Evolutionary conservation across 2,113 vertebrate species (phyloP).

Genomic region (Prolemur simus): DNA sequence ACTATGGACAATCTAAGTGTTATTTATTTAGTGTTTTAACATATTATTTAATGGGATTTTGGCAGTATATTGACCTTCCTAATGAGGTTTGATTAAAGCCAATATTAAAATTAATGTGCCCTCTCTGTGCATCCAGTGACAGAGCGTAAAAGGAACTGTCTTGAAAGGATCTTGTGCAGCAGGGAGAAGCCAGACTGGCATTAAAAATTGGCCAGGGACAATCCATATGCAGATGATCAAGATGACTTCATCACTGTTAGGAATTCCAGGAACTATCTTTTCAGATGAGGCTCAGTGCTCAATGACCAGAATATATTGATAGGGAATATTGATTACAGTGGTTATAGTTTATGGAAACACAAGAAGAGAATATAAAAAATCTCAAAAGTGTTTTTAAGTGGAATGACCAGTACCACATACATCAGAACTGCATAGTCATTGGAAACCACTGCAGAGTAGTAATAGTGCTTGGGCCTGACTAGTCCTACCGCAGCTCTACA

Average conservation of each 20-base stretch:
- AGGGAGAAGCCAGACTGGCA: background rate
- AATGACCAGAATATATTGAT: background rate
- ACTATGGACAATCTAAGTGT: slow-evolving; percentile 28
- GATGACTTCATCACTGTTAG: background rate
- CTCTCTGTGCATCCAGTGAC: slow-evolving; percentile 39
- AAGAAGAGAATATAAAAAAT: background rate
- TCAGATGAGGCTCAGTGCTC: background rate
- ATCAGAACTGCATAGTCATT: background rate
- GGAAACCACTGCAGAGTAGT: background rate
- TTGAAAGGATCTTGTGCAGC: background rate
- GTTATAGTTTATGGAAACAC: slow-evolving; percentile 15
- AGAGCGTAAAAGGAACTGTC: background rate
- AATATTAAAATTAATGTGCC: slow-evolving; percentile 69
- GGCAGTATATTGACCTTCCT: slow-evolving; percentile 61
- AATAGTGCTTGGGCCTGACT: background rate
- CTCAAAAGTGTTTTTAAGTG: slow-evolving; percentile 8
- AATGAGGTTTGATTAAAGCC: slow-evolving; percentile 65
- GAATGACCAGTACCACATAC: background rate
- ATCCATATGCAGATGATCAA: background rate
- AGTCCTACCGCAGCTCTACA: background rate
- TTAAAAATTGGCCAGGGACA: background rate
- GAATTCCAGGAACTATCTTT: slow-evolving; percentile 28
- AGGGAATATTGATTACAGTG: slow-evolving; percentile 22
- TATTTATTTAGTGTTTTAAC: slow-evolving; percentile 63
- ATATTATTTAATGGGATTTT: slow-evolving; percentile 60